Percentiles rank a stretch among this genome's conserved stretches.
Conservation (phyloP, 2,888 invertebrate genomes). For the Nowickia ferox region DNA sequence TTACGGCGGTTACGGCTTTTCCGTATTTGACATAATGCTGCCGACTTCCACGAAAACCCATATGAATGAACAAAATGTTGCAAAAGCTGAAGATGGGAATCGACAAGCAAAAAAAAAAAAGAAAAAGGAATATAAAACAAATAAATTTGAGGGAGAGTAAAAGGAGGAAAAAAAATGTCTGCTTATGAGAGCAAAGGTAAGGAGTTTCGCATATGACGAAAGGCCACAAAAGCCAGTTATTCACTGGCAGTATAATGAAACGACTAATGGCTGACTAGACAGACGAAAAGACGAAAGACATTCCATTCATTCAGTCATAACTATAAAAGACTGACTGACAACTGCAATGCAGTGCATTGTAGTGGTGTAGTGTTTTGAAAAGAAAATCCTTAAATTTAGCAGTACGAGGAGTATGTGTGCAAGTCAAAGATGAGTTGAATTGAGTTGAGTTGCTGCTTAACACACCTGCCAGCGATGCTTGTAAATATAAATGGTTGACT, state of each 20-base stretch:
- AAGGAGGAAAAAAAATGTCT: constrained; percentile 12
- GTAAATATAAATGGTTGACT: constrained; percentile 66
- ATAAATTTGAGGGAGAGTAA: constrained; percentile 21
- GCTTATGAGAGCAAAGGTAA: constrained; percentile 64
- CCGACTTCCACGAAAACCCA: constrained; percentile 65
- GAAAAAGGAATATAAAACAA: constrained; percentile 21
- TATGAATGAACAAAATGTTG: constrained; percentile 37
- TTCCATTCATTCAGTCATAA: constrained; percentile 24
- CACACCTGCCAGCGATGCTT: constrained; percentile 68
- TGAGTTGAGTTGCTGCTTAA: constrained; percentile 62
- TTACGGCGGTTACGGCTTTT: constrained; percentile 34
- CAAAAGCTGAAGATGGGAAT: constrained; percentile 44
- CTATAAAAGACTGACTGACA: constrained; percentile 58
- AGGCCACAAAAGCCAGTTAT: constrained; percentile 59
- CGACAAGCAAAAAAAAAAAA: constrained; percentile 1
- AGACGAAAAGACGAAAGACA: constrained; percentile 13
- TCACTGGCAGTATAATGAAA: constrained; percentile 55
- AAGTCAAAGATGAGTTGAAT: constrained; percentile 57
- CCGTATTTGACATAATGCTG: constrained; percentile 64
- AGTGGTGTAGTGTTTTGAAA: neutral
- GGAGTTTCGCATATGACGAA: constrained; percentile 50
- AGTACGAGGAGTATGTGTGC: neutral
- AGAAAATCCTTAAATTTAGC: constrained; percentile 34
- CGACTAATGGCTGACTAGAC: constrained; percentile 50
- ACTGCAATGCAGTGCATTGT: constrained; percentile 68